A percentile compares a stretch with the other conserved stretches of the same genome.
These are phyloP conservation scores for Apodemia mormo DNA, from an alignment of 2,888 invertebrate species.

Conservation along the genomic window DNA sequence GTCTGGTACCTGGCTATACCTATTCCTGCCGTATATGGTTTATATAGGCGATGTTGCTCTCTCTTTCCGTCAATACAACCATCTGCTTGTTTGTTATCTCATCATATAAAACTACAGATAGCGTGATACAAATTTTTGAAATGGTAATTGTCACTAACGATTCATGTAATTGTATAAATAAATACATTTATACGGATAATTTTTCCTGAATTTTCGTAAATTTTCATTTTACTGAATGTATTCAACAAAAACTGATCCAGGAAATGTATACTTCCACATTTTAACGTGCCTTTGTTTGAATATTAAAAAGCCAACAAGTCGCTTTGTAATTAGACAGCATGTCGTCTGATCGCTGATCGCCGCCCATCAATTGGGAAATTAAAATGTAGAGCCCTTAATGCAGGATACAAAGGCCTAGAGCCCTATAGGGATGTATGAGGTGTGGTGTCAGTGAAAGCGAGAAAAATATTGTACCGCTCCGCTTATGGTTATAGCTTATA, in stretches of 20 bases:
- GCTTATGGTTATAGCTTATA: neutral
- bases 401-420: conserved; percentile 42
- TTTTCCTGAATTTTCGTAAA: too few species aligned
- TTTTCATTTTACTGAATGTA: too few species aligned
- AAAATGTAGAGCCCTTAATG: conserved; percentile 56
- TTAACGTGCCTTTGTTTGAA: conserved; percentile 31
- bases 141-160: too few species aligned
- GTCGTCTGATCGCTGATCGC: conserved; percentile 50
- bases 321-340: conserved; percentile 65
- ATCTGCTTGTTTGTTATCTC: too few species aligned
- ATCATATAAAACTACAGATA: too few species aligned
- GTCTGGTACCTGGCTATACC: too few species aligned
- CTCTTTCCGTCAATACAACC: too few species aligned
- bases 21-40: too few species aligned
- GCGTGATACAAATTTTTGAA: too few species aligned
- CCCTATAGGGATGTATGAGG: conserved; percentile 35
- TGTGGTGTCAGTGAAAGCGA: conserved; percentile 39
- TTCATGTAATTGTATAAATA: too few species aligned
- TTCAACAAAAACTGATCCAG: neutral
- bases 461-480: neutral
- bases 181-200: too few species aligned
- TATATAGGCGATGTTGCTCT: too few species aligned
- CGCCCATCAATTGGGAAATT: conserved; percentile 64
- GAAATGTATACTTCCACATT: conserved; percentile 12
- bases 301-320: conserved; percentile 43